Evolutionary conservation across 1,140 invertebrate species (phyloP).

Genomic region (Lanistes nyassanus): DNA sequence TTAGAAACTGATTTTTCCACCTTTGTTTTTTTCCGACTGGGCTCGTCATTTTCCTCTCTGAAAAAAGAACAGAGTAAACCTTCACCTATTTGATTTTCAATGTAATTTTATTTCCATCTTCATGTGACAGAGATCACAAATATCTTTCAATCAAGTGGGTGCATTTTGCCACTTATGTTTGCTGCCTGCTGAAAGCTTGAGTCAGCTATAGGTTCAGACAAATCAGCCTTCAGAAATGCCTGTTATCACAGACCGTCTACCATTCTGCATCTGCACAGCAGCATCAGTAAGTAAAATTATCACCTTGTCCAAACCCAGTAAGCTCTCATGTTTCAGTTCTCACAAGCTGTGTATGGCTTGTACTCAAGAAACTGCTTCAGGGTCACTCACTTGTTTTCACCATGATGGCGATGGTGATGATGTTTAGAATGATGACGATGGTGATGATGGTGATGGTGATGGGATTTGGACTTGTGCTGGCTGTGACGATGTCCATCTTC

Average conservation of each 20-base stretch:
- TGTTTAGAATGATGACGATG: conserved; percentile 38
- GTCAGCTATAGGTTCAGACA: no score
- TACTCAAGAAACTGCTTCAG: background rate
- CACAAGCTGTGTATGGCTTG: no score
- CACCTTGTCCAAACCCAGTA: no score
- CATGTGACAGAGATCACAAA: no score
- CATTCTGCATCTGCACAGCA: no score
- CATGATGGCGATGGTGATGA: conserved; percentile 18
- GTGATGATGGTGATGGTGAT: conserved; percentile 44
- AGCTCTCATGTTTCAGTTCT: no score
- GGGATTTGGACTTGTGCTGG: conserved; percentile 28
- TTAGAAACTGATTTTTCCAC: conserved; percentile 49
- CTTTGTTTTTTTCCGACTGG: conserved; percentile 44
- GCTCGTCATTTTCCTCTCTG: conserved; percentile 37
- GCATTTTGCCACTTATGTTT: no score
- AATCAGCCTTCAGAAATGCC: background rate
- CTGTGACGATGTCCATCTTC: conserved; percentile 30
- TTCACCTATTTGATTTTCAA: conserved; percentile 7
- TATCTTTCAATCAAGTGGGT: no score
- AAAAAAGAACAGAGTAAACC: conserved; percentile 9
- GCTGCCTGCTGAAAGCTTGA: no score
- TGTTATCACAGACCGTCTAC: background rate
- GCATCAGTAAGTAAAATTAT: no score
- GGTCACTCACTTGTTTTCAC: conserved; percentile 39
- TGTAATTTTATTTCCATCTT: background rate